Percentiles rank a stretch among this genome's conserved stretches.
Conservation (phyloP, 2,113 vertebrate genomes). For the Vanacampus margaritifer region DNA sequence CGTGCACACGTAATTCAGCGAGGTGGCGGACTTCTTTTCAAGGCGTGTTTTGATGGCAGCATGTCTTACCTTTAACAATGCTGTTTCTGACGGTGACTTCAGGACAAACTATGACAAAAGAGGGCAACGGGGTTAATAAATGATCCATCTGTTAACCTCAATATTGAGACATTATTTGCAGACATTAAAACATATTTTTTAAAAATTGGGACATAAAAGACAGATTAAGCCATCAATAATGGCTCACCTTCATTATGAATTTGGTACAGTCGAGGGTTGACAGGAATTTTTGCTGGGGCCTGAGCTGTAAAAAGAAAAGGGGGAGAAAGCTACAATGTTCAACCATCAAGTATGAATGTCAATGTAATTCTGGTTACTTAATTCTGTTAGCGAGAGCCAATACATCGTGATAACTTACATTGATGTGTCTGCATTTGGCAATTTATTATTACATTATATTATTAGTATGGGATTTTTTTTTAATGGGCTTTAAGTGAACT, state of each 20-base stretch:
- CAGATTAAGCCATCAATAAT: not conserved
- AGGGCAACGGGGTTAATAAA: not conserved
- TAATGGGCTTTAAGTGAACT: no score
- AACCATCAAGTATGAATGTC: not conserved
- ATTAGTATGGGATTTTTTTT: no score
- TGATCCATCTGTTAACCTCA: no score
- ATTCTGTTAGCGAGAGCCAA: no score
- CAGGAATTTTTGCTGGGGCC: slow-evolving; percentile 60
- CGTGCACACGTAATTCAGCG: slow-evolving; percentile 2
- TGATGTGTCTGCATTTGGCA: no score
- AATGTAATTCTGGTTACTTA: no score
- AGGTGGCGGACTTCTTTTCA: not conserved
- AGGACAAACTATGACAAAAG: slow-evolving; percentile 71
- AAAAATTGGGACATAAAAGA: not conserved
- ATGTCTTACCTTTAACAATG: slow-evolving; percentile 67
- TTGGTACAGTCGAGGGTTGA: slow-evolving; percentile 61
- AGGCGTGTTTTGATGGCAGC: not conserved
- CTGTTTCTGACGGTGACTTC: slow-evolving; percentile 73
- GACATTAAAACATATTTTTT: not conserved
- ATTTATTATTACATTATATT: no score
- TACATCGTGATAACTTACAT: no score
- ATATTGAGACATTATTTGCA: not conserved
- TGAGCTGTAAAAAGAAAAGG: slow-evolving; percentile 47
- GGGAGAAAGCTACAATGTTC: not conserved
- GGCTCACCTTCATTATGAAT: slow-evolving; percentile 70